phyloP scores from a whole-genome alignment of 2,113 vertebrate species.

The Eulemur rufifrons region DNA sequence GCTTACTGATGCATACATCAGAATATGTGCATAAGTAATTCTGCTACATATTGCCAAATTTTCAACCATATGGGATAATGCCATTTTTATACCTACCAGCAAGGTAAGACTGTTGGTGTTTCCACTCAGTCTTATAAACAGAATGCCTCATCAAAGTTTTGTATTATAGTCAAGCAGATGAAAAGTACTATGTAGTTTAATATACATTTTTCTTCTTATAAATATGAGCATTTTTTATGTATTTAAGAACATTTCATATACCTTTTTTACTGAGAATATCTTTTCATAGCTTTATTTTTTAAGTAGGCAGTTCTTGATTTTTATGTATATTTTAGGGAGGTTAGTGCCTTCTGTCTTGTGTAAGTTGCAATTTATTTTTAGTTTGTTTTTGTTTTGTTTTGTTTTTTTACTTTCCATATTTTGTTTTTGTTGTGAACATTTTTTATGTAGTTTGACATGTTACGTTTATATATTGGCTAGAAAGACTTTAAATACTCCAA shows the following conservation, averaged over 20 bases:
- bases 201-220: neutral
- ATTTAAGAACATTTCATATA: neutral
- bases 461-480: neutral
- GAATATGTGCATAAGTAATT: neutral
- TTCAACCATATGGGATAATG: neutral
- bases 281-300: neutral
- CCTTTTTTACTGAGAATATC: neutral
- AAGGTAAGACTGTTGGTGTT: neutral
- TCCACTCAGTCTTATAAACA: neutral
- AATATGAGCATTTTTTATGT: neutral
- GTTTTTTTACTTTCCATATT: neutral
- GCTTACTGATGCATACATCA: neutral
- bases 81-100: neutral
- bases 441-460: neutral
- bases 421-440: neutral
- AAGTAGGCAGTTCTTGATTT: neutral
- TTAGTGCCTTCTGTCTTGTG: neutral
- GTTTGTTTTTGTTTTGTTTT: neutral
- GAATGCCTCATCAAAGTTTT: neutral
- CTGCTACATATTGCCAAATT: neutral
- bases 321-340: neutral
- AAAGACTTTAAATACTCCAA: neutral
- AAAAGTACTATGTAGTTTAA: neutral
- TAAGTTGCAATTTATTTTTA: neutral
- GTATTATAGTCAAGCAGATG: neutral